phyloP scores from a whole-genome alignment of 2,113 vertebrate species.

The Cyanoliseus patagonus region DNA sequence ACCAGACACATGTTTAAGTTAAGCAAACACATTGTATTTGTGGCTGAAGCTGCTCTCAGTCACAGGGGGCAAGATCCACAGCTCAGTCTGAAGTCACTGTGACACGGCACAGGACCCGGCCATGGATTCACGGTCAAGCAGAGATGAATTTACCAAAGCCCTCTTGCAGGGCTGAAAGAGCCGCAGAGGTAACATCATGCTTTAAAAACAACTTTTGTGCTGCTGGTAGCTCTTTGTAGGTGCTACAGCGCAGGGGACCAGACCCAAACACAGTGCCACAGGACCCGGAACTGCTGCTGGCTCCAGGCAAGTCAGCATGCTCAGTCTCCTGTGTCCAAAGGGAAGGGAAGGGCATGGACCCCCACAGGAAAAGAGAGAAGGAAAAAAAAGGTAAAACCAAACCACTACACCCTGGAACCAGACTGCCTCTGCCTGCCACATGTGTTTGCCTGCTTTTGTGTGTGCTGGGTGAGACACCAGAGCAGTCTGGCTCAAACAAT shows the following conservation, averaged over 20 bases:
- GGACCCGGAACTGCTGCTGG: background rate
- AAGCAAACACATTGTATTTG: background rate
- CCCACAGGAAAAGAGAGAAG: background rate
- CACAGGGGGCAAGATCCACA: background rate
- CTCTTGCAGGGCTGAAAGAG: background rate
- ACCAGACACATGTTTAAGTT: background rate
- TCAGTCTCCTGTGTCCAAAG: background rate
- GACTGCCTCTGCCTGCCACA: background rate
- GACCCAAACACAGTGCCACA: accelerated
- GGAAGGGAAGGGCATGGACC: background rate
- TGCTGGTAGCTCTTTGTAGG: background rate
- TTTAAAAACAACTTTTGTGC: background rate
- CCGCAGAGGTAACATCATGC: background rate
- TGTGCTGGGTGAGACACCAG: background rate
- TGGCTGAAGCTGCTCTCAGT: background rate
- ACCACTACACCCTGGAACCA: background rate
- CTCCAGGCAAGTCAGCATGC: background rate
- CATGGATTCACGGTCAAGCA: background rate
- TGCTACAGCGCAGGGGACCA: accelerated
- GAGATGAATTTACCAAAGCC: background rate
- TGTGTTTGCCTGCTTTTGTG: background rate
- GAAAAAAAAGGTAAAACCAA: background rate
- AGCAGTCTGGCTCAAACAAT: background rate
- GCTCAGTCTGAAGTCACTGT: background rate
- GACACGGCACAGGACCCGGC: background rate